Base-by-base conservation (phyloP, 1,140 invertebrate species). In the Tetragonula clypearis region DNA sequence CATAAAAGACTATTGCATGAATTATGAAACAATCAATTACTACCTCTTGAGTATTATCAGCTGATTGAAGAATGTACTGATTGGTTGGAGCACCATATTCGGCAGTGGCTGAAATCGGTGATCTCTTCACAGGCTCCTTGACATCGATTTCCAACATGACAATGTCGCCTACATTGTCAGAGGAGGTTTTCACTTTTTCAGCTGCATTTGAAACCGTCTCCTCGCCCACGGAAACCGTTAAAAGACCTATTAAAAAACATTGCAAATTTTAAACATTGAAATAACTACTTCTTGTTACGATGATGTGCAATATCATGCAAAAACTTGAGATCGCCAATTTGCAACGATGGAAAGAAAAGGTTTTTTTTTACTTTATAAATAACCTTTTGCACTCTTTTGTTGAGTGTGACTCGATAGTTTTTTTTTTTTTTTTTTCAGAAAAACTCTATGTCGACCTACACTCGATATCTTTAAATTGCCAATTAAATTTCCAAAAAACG, bases 21-120 rank as follows among this genome's bases (percentile, higher is more conserved):
- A 23, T 79, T 68, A 49, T 81, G 60, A 66, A 53, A 26, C 11
- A 11, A 49, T 53, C 0, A 17, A 55, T 53, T 41, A 12, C 23
- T 92, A 95, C 94, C 93, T 95, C 93, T 90, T 94, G 94, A 78
- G 91, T 86, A 62, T 93, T 93, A 87, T 95, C 94, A 74, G 92
- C 93, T 58, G 93, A 92, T 30, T 94, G 90, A 82, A 95, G 92
- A 88, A 94, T 90, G 79, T 93, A 95, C 85, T 94, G 94, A 86
- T 91, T 92, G 80, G 92, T 86, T 30, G 91, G 84, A 81, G 91
- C 87, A 41, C 94, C 94, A 87, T 95, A 95, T 84, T 94, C 90
- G 62, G 86, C 90, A 26, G 85, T 93, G 1, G 92, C 91, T 77
- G 92, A 83, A 56, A 95, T 79, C 65, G 94, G 94, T 62, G 94